Conservation (phyloP, 2,888 invertebrate species). For the Papilio elwesi region DNA sequence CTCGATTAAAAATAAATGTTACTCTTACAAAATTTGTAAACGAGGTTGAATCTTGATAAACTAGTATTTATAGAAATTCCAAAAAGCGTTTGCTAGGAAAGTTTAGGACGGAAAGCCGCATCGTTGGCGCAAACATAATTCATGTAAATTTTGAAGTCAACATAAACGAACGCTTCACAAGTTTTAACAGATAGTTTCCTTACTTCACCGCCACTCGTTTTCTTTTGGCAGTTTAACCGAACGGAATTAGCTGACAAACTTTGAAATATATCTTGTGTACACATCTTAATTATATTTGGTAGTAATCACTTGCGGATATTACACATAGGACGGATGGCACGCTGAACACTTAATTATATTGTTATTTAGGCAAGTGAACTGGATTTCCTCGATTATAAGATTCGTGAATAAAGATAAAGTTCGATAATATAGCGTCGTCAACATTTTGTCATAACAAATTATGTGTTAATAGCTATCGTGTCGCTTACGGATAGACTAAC, state of each 20-base stretch:
- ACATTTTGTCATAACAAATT: too few relatives aligned
- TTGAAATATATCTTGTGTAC: not conserved
- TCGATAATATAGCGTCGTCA: too few relatives aligned
- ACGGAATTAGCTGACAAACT: constrained; percentile 30
- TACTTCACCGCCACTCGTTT: constrained; percentile 32
- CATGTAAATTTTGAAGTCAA: constrained; percentile 41
- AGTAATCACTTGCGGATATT: constrained; percentile 5
- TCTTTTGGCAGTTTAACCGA: constrained; percentile 34
- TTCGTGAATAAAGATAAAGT: too few relatives aligned
- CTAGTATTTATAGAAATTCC: constrained; percentile 16
- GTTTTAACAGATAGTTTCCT: constrained; percentile 41
- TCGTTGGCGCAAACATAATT: constrained; percentile 34
- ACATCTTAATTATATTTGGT: constrained; percentile 7
- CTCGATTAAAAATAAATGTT: not conserved
- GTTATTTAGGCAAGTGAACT: not conserved
- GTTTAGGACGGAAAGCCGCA: constrained; percentile 17
- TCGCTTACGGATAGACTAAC: too few relatives aligned
- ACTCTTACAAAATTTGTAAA: not conserved
- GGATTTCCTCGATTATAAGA: not conserved
- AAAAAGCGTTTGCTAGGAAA: constrained; percentile 17
- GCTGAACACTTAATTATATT: too few relatives aligned
- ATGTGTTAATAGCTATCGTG: too few relatives aligned
- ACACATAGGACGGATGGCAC: not conserved
- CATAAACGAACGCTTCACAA: constrained; percentile 34
- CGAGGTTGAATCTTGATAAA: not conserved